Conservation (phyloP, 2,113 vertebrate species). For the Ariopsis seemanni region DNA sequence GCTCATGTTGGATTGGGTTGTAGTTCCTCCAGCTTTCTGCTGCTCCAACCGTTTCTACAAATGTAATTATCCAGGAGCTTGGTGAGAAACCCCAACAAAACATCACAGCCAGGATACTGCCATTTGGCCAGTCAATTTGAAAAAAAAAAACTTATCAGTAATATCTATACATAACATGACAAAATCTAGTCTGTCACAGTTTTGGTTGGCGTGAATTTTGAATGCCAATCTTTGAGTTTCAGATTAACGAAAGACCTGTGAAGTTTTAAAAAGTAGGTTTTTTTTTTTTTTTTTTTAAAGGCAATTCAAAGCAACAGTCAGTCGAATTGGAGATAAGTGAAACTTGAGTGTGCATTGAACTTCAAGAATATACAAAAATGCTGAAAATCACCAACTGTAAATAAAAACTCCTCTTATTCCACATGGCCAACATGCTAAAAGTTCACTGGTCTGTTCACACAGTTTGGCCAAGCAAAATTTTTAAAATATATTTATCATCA, state of each 20-base stretch:
- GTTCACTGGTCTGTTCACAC: not conserved
- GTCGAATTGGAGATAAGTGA: not conserved
- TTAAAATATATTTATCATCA: not conserved
- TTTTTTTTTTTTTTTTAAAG: not conserved
- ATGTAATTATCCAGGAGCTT: not conserved
- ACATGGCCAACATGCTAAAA: not conserved
- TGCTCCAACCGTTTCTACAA: slow-evolving; percentile 92
- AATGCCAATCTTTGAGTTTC: not conserved
- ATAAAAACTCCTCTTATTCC: not conserved
- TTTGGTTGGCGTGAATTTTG: not conserved
- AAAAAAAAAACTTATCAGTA: not conserved
- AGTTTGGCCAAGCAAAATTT: not conserved
- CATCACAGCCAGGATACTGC: not conserved
- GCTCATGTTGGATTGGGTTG: slow-evolving; percentile 67
- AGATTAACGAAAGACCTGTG: not conserved
- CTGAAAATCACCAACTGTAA: not conserved
- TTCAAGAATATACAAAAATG: not conserved
- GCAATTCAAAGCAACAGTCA: not conserved
- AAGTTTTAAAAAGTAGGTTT: not conserved
- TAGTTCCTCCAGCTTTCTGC: slow-evolving; percentile 75
- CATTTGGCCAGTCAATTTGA: not conserved
- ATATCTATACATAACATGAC: not conserved
- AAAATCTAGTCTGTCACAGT: not conserved
- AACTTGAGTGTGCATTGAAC: not conserved
- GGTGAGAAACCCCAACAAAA: not conserved